These are phyloP conservation scores for Periophthalmus modestus DNA, from an alignment of 2,113 vertebrate species.

Conservation along the genomic window DNA sequence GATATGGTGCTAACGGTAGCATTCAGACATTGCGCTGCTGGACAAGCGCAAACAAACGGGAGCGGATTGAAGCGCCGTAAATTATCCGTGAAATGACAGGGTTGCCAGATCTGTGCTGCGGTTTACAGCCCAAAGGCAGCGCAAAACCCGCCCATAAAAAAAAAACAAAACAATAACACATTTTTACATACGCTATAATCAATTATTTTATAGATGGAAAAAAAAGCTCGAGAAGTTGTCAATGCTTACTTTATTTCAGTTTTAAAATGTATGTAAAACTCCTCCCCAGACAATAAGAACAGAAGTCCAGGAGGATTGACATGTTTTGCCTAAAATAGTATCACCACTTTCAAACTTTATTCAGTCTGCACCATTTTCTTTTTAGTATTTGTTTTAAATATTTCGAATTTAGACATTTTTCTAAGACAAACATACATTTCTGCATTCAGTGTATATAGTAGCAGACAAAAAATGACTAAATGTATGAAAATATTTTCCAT, in stretches of 20 bases:
- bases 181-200: no score
- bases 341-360: no score
- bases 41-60: slow-evolving; percentile 25
- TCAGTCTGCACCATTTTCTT: no score
- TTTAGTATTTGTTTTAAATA: no score
- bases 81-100: slow-evolving; percentile 57
- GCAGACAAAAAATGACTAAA: slow-evolving; percentile 7
- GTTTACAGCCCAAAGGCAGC: neutral
- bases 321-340: no score
- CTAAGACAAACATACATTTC: neutral
- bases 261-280: no score
- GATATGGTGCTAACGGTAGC: slow-evolving; percentile 21
- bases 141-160: neutral
- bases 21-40: slow-evolving; percentile 26
- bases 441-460: neutral
- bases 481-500: slow-evolving; percentile 36
- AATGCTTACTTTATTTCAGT: no score
- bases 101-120: slow-evolving; percentile 3
- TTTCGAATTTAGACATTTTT: neutral
- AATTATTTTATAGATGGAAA: neutral
- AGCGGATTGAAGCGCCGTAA: slow-evolving; percentile 11
- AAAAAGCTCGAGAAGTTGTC: no score
- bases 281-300: no score
- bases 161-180: neutral
- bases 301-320: no score